phyloP scores from a whole-genome alignment of 2,797 vertebrate species.

The Lepilemur ruficaudatus region DNA sequence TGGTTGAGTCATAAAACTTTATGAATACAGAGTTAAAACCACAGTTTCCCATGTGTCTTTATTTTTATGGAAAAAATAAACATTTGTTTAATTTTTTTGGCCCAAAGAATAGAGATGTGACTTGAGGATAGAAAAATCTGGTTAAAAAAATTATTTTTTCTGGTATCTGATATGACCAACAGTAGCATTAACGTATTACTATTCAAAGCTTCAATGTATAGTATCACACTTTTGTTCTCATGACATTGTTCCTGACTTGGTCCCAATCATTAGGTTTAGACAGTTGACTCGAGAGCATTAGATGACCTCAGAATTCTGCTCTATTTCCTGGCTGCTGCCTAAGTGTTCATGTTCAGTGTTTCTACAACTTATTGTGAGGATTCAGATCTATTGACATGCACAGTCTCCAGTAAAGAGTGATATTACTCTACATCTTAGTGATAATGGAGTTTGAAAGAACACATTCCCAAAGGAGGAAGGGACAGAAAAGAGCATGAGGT shows the following conservation, averaged over 20 bases:
- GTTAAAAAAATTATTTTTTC: background rate
- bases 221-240: background rate
- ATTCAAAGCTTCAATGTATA: background rate
- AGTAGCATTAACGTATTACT: fast-evolving
- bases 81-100: background rate
- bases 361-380: background rate
- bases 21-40: background rate
- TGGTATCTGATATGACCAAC: background rate
- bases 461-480: background rate
- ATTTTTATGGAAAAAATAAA: background rate
- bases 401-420: background rate
- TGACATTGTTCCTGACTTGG: background rate
- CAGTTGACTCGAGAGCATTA: background rate
- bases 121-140: background rate
- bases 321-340: background rate
- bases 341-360: background rate
- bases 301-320: background rate
- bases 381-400: background rate
- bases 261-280: background rate
- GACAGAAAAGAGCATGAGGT: background rate
- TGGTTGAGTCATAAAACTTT: background rate
- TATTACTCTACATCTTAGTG: background rate
- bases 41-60: background rate
- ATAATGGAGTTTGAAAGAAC: fast-evolving
- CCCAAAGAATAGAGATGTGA: background rate